Evolutionary conservation across 2,797 vertebrate genomes (phyloP), one percentile per base, ranked within the genome.

Genomic region (Sebastes wilsoni): DNA sequence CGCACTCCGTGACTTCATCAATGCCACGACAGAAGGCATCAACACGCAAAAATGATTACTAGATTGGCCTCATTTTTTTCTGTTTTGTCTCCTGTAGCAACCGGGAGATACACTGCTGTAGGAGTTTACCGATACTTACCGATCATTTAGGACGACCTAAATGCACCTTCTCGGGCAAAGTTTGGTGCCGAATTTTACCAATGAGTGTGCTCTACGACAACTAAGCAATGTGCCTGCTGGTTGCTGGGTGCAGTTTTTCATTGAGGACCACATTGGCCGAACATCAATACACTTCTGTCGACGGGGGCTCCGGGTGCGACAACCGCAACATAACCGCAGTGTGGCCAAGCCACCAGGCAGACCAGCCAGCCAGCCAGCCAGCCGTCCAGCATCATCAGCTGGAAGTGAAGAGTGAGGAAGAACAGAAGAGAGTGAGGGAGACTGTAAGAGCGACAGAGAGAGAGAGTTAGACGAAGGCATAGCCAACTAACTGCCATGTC

Each of bases 241-340:
- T 38, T 58, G 58, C 25, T 67, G 32, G 75, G 66, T 81, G 38
- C 59, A 77, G 46, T 28, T 69, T 74, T 66, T 80, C 30, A 74
- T 73, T 68, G 20, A 78, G 58, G 34, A 86, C 68, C 62, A 77
- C 79, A 77, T 34, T 83, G 77, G 75, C 66, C 61, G 59, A 66
- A 81, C 60, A 75, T 86, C 83, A 81, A 76, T 70, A 82, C 61
- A 56, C 30, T 80, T 80, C 68, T 88, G 36, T 88, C 70, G 59
- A 46, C 28, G 55, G 42, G 55, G 42, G 77, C 66, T 84, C 27
- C 72, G 80, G 56, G 77, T 66, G 7, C 25, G 3, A 83, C 72
- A 69, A 84, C 86, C 75, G 20, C 85, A 91, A 77, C 64, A 64
- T 23, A 65, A 91, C 91, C 76, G 14, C 89, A 86, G 65, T 59